These are phyloP conservation scores for Hemistola chrysoprasaria DNA, from an alignment of 2,888 invertebrate species.

Conservation along the genomic window DNA sequence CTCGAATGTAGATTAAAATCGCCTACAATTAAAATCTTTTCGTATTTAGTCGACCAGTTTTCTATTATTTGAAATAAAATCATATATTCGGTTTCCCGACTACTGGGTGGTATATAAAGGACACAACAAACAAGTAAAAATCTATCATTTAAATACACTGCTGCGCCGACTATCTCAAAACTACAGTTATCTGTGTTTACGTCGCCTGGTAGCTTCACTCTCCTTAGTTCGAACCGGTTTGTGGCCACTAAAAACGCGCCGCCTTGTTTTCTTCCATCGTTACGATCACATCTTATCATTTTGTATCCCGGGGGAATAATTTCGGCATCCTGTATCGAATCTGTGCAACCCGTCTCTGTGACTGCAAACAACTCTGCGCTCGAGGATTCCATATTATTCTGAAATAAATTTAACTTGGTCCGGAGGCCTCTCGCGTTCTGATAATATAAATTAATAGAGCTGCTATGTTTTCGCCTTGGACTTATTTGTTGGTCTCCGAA, in stretches of 20 bases:
- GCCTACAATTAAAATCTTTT: slow-evolving; percentile 1
- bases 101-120: slow-evolving; percentile 28
- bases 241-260: slow-evolving; percentile 18
- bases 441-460: slow-evolving; percentile 18
- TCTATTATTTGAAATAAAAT: slow-evolving; percentile 27
- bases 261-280: slow-evolving; percentile 14
- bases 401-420: slow-evolving; percentile 20
- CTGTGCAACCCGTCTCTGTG: slow-evolving; percentile 17
- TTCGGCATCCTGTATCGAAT: slow-evolving; percentile 22
- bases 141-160: slow-evolving; percentile 11
- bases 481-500: slow-evolving; percentile 24
- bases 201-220: slow-evolving; percentile 9
- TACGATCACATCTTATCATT: slow-evolving; percentile 21
- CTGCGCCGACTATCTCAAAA: slow-evolving; percentile 25
- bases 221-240: slow-evolving; percentile 16
- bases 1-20: slow-evolving; percentile 9
- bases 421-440: slow-evolving; percentile 25
- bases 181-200: slow-evolving; percentile 13
- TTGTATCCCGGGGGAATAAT: slow-evolving; percentile 15
- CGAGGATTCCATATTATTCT: slow-evolving; percentile 4
- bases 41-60: slow-evolving; percentile 5
- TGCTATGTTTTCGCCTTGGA: not conserved
- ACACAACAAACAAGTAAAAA: slow-evolving; percentile 24
- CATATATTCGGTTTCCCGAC: slow-evolving; percentile 25
- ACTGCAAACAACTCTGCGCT: slow-evolving; percentile 21